phyloP scores from a whole-genome alignment of 2,113 vertebrate species.

The Elachura formosa region DNA sequence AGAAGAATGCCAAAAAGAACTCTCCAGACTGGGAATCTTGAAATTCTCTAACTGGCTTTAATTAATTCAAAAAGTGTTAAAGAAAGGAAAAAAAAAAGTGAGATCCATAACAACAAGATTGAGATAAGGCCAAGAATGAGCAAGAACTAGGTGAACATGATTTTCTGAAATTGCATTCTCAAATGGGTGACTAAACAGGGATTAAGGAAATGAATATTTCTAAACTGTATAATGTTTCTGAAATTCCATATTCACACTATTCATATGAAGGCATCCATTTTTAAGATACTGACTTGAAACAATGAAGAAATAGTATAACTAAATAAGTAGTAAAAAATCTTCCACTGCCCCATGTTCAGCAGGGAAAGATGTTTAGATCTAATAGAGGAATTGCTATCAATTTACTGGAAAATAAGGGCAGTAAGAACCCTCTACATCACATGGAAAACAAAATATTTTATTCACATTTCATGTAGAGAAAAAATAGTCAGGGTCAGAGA shows the following conservation, averaged over 20 bases:
- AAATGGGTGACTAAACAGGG: background rate
- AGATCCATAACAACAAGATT: background rate
- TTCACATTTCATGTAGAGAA: background rate
- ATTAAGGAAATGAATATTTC: background rate
- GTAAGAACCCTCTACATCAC: background rate
- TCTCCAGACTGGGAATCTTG: background rate
- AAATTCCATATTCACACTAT: background rate
- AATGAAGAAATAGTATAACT: background rate
- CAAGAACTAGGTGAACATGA: background rate
- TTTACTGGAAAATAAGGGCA: background rate
- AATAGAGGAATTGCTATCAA: background rate
- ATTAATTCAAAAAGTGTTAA: background rate
- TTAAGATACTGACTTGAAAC: background rate
- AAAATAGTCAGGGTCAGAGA: background rate
- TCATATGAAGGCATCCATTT: background rate
- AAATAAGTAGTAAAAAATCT: background rate
- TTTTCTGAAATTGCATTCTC: background rate
- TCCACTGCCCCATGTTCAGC: background rate
- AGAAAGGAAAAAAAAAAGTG: rapidly evolving
- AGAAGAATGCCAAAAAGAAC: background rate
- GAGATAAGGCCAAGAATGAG: background rate
- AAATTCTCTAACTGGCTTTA: background rate
- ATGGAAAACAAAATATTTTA: background rate
- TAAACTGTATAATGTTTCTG: background rate
- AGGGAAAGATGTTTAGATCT: background rate